A percentile compares a stretch with the other conserved stretches of the same genome.
Evolutionary conservation across 2,113 vertebrate species (phyloP).

Genomic region (Rattus rattus): DNA sequence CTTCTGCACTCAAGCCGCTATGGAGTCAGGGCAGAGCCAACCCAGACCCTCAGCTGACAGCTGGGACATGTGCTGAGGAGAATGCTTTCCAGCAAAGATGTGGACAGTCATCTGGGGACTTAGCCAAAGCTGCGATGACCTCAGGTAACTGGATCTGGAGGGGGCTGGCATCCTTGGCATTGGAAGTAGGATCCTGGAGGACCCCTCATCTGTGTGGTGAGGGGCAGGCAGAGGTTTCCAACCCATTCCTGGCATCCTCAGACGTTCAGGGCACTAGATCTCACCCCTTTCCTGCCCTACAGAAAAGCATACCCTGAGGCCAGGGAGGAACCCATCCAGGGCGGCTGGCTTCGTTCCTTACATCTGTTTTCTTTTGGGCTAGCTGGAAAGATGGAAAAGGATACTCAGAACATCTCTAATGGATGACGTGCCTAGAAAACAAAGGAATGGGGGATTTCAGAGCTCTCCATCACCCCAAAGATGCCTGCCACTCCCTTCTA

Average conservation of each 20-base stretch:
- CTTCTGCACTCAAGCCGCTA: not conserved
- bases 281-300: not conserved
- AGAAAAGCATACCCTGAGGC: not conserved
- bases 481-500: not conserved
- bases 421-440: not conserved
- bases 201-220: not conserved
- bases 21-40: accelerated
- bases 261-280: not conserved
- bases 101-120: not conserved
- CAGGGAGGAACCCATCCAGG: not conserved
- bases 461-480: not conserved
- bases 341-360: not conserved
- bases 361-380: conserved; percentile 71
- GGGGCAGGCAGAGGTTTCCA: not conserved
- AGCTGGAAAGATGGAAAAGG: not conserved
- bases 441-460: not conserved
- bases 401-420: not conserved
- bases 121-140: not conserved
- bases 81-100: not conserved
- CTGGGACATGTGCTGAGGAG: accelerated
- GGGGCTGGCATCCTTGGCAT: not conserved
- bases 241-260: not conserved
- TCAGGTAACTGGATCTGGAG: conserved; percentile 49
- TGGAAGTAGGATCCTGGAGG: not conserved
- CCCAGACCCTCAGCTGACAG: accelerated